A percentile compares a stretch with the other conserved stretches of the same genome.
Conservation (phyloP, 1,140 invertebrate species). For the Dolichoris vasculosae region DNA sequence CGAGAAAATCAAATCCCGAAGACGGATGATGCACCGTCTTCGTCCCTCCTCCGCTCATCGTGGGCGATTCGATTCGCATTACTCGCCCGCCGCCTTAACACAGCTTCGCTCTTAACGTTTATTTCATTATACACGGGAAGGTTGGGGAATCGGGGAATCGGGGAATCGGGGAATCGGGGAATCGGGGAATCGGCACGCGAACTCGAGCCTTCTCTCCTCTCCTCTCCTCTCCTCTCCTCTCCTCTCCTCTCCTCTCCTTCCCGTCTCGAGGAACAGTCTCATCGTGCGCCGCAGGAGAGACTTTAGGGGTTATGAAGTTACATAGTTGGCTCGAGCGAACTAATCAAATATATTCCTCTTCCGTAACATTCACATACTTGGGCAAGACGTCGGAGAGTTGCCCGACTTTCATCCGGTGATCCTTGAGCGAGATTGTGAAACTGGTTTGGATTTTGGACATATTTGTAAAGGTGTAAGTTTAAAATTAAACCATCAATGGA, state of each 20-base stretch:
- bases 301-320: conserved; percentile 40
- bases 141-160: no score
- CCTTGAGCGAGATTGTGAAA: neutral
- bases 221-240: no score
- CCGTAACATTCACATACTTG: conserved; percentile 34
- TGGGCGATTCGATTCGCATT: conserved; percentile 48
- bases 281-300: neutral
- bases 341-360: conserved; percentile 44
- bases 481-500: neutral
- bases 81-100: conserved; percentile 31
- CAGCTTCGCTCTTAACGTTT: conserved; percentile 43
- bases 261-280: neutral
- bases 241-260: no score
- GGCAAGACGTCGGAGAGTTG: neutral
- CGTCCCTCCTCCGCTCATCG: neutral
- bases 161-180: no score
- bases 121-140: conserved; percentile 43
- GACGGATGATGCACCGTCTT: conserved; percentile 27
- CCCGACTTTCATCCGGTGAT: neutral
- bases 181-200: conserved; percentile 26
- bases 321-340: conserved; percentile 39
- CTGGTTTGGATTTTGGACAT: neutral
- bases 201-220: neutral
- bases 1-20: conserved; percentile 48
- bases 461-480: neutral